Conservation (phyloP, 2,797 vertebrate genomes). For the Hyperoplus lanceolatus region DNA sequence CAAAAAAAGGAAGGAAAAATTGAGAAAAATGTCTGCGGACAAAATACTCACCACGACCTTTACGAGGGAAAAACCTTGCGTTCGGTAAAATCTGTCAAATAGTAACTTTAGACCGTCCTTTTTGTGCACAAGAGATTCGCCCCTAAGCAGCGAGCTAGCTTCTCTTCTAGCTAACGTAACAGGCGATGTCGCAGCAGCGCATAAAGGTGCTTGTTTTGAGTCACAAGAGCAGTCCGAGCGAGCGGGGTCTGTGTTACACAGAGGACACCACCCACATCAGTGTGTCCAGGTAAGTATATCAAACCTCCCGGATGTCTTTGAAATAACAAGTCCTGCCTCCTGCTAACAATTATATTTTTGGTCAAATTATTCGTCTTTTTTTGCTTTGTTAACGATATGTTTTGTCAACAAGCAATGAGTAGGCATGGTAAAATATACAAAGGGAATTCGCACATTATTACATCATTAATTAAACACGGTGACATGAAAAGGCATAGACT, state of each 20-base stretch:
- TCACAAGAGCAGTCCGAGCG: background rate
- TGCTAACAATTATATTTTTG: background rate
- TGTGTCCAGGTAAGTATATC: background rate
- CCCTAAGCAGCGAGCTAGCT: constrained; percentile 59
- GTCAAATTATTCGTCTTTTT: too few species aligned
- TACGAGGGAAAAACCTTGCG: constrained; percentile 86
- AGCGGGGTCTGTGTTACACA: background rate
- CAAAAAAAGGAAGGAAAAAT: constrained; percentile 78
- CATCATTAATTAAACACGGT: too few species aligned
- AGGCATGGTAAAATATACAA: background rate
- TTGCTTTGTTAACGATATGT: background rate
- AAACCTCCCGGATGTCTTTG: background rate
- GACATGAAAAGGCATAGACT: too few species aligned
- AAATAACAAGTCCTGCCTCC: constrained; percentile 1
- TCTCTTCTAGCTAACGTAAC: constrained; percentile 58
- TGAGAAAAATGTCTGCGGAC: constrained; percentile 83
- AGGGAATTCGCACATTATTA: too few species aligned
- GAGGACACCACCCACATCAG: background rate
- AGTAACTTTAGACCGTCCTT: constrained; percentile 72
- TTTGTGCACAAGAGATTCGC: constrained; percentile 45
- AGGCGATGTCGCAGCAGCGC: constrained; percentile 61
- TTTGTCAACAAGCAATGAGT: background rate
- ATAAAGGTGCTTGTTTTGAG: background rate
- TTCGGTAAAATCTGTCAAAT: constrained; percentile 79
- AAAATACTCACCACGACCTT: constrained; percentile 89